Percentiles rank a stretch among this genome's conserved stretches.
Evolutionary conservation across 2,113 vertebrate species (phyloP).

Genomic region (Gulo gulo): DNA sequence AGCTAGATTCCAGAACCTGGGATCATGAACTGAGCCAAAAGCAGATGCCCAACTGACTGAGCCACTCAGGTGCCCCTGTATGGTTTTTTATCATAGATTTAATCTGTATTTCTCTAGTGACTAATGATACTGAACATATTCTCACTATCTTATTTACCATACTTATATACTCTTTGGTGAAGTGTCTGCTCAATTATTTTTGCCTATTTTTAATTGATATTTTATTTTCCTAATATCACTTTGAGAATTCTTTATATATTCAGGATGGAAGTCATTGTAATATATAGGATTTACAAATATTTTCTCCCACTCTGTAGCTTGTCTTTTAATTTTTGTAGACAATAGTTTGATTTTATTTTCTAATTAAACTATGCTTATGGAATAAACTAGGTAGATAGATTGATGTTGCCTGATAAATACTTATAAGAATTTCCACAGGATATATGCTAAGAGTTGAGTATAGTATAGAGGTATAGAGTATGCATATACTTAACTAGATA

Average conservation of each 20-base stretch:
- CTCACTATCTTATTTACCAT: neutral
- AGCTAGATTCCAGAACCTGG: no score
- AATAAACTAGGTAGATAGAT: neutral
- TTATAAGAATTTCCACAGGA: neutral
- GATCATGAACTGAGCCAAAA: no score
- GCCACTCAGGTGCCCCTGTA: no score
- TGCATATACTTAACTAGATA: neutral
- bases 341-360: neutral
- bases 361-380: neutral
- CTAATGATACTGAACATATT: neutral
- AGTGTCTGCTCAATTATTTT: neutral
- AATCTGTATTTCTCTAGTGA: neutral
- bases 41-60: no score
- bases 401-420: neutral
- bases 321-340: neutral
- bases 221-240: neutral
- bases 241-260: neutral
- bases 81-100: neutral
- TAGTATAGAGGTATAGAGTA: neutral
- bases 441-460: neutral
- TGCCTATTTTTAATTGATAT: neutral
- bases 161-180: neutral
- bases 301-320: neutral
- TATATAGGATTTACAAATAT: neutral
- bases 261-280: neutral